These are phyloP conservation scores for Nomada hirtipes DNA, from an alignment of 2,888 invertebrate species.

Conservation along the genomic window DNA sequence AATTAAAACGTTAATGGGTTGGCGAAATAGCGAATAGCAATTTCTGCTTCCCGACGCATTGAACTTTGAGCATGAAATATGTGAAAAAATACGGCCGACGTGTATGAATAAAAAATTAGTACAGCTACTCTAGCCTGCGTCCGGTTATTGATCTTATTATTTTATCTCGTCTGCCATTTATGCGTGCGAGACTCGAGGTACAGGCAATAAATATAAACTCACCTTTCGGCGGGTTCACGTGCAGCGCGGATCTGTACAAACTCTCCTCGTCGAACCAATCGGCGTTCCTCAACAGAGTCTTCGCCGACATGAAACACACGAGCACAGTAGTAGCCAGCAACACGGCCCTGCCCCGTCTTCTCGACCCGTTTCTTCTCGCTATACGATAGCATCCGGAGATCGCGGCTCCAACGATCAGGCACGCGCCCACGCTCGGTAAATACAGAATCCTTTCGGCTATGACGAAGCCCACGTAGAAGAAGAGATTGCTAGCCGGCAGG, in stretches of 20 bases:
- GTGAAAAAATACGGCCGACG: not conserved
- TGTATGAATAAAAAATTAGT: not conserved
- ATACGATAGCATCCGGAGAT: slow-evolving; percentile 80
- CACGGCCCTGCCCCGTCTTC: slow-evolving; percentile 77
- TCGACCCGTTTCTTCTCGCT: slow-evolving; percentile 82
- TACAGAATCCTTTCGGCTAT: slow-evolving; percentile 98
- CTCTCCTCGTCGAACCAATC: slow-evolving; percentile 98
- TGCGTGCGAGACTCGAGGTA: not conserved
- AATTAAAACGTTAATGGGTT: slow-evolving; percentile 23
- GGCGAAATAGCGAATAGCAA: not conserved
- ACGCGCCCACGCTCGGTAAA: slow-evolving; percentile 97
- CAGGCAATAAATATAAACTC: slow-evolving; percentile 73
- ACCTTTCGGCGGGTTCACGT: slow-evolving; percentile 99
- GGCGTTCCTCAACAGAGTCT: slow-evolving; percentile 92
- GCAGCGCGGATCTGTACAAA: slow-evolving; percentile 95
- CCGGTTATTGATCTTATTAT: not conserved
- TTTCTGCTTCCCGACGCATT: not conserved
- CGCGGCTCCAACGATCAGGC: slow-evolving; percentile 92
- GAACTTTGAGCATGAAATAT: not conserved
- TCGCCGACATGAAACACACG: slow-evolving; percentile 88
- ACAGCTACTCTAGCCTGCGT: not conserved
- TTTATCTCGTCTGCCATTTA: not conserved
- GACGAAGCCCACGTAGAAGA: slow-evolving; percentile 99
- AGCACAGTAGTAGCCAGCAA: slow-evolving; percentile 84
- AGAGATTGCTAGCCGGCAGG: slow-evolving; percentile 97